Evolutionary conservation across 2,888 invertebrate genomes (phyloP).

Genomic region (Malacosoma neustria): DNA sequence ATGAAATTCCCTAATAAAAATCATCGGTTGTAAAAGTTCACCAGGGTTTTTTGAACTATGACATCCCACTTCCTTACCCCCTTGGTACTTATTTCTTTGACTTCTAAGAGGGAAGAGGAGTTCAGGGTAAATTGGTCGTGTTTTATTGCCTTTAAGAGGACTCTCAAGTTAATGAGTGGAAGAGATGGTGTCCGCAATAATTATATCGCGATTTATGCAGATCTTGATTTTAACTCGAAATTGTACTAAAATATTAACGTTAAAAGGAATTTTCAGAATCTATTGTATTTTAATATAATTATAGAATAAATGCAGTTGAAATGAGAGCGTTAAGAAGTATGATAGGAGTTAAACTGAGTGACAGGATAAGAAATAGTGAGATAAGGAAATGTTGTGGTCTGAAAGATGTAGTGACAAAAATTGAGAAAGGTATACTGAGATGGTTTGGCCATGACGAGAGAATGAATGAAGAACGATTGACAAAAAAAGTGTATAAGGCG

Average conservation of each 20-base stretch:
- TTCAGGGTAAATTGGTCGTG: slow-evolving; percentile 12
- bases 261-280: too few species aligned
- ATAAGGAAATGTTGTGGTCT: too few species aligned
- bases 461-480: too few species aligned
- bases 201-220: slow-evolving; percentile 10
- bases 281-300: too few species aligned
- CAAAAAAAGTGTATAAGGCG: too few species aligned
- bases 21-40: slow-evolving; percentile 5
- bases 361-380: too few species aligned
- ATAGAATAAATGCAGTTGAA: too few species aligned
- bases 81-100: neutral
- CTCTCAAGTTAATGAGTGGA: slow-evolving; percentile 11
- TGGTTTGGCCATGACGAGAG: too few species aligned
- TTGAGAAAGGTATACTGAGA: too few species aligned
- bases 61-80: slow-evolving; percentile 5
- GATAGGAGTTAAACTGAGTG: too few species aligned
- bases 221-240: slow-evolving; percentile 10
- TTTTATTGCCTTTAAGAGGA: slow-evolving; percentile 8
- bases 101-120: slow-evolving; percentile 6
- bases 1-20: neutral
- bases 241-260: slow-evolving; percentile 6
- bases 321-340: too few species aligned
- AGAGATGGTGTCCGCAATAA: slow-evolving; percentile 10
- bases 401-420: too few species aligned
- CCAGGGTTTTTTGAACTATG: slow-evolving; percentile 14